A percentile compares a stretch with the other conserved stretches of the same genome.
Conservation (phyloP, 2,797 vertebrate genomes). For the Champsocephalus gunnari region DNA sequence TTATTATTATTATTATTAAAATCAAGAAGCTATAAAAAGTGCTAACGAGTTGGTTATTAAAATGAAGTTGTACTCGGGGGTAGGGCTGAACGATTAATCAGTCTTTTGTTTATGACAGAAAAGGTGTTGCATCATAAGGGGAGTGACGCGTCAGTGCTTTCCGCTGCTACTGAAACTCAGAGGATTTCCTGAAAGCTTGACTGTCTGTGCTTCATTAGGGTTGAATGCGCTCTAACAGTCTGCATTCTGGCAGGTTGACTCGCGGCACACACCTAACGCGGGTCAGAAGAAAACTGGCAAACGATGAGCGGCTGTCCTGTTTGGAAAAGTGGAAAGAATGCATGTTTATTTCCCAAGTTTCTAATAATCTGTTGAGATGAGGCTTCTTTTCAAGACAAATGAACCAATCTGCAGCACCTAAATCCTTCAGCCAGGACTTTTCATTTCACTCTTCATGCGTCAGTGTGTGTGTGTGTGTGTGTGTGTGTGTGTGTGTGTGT, state of each 20-base stretch:
- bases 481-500: no score
- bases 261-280: constrained; percentile 49
- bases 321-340: neutral
- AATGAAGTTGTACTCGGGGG: no score
- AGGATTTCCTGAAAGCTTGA: neutral
- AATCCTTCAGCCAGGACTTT: constrained; percentile 13
- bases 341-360: constrained; percentile 47
- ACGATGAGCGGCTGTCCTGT: constrained; percentile 2
- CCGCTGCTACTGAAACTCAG: neutral
- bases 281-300: constrained; percentile 52
- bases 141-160: neutral
- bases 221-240: constrained; percentile 17
- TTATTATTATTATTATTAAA: no score
- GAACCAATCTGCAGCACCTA: constrained; percentile 36
- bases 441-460: no score
- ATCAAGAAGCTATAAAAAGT: no score
- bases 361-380: constrained; percentile 12
- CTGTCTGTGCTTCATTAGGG: neutral
- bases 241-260: constrained; percentile 59
- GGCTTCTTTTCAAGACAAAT: no score
- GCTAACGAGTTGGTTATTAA: no score
- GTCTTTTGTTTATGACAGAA: neutral
- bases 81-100: neutral
- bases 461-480: no score
- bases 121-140: neutral